Evolutionary conservation across 2,113 vertebrate species (phyloP), one percentile per base, ranked within the genome.

Genomic region (Donacobius atricapilla): DNA sequence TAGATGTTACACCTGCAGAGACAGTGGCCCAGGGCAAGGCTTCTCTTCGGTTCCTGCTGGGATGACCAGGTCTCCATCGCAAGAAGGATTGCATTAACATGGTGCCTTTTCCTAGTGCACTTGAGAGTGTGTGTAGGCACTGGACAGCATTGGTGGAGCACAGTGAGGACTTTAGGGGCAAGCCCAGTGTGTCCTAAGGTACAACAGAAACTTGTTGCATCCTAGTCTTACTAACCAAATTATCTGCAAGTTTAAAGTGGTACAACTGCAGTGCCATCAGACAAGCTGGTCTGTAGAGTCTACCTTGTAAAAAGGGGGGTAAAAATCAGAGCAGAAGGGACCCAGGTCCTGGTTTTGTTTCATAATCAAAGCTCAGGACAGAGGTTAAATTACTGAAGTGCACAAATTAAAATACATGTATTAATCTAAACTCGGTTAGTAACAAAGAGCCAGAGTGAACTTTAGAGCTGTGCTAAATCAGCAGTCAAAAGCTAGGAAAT

Each of bases 1-100:
- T 0, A 15, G 37, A 7, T 10, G 5, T 51, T 19, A 8, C 47
- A 35, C 33, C 77, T 40, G 9, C 39, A 28, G 57, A 20, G 28
- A n/a, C n/a, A 4, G 2, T 4, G 47, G 27, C 70, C 31, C 9
- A 10, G 71, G 44, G 10, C 23, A 64, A 54, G 50, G 56, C 11
- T 88, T 77, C n/a, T 78, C 40, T 37, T 37, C 50, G 33, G 5
- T 30, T 58, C 45, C 51, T 77, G 40, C 54, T 72, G 1, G 33
- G 7, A 10, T 16, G 40, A 5, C 4, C 27, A 60, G n/a, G 8
- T 73, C 23, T 69, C 15, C 44, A 6, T 25, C n/a, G n/a, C 64
- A 53, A 30, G 20, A 24, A 28, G 28, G 10, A 30, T 4, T 61
- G 27, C 19, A 10, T n/a, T n/a, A 7, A 8, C 3, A 0, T 18